These are phyloP conservation scores for Coendou prehensilis DNA, from an alignment of 2,797 vertebrate genomes.

Conservation along the genomic window DNA sequence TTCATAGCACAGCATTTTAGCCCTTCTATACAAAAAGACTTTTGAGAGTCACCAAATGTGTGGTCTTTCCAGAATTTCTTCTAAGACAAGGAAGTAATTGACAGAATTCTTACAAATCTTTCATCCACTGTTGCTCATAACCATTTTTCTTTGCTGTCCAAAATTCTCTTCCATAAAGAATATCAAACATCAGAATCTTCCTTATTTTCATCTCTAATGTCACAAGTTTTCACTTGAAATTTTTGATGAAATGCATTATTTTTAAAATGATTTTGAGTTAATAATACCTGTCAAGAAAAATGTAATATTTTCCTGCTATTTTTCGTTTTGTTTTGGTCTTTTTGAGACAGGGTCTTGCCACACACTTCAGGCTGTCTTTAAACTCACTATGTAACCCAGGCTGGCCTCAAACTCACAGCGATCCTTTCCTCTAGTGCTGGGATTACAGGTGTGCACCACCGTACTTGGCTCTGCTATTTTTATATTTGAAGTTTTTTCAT, in stretches of 20 bases:
- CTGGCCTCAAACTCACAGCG: neutral
- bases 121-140: constrained; percentile 14
- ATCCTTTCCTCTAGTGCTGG: neutral
- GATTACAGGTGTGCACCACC: neutral
- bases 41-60: constrained; percentile 60
- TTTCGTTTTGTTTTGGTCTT: neutral
- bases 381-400: neutral
- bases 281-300: constrained; percentile 29
- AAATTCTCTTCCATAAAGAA: neutral
- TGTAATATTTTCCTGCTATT: neutral
- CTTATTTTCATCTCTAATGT: constrained; percentile 26
- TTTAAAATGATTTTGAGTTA: constrained; percentile 44
- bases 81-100: constrained; percentile 66
- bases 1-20: neutral
- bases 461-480: neutral
- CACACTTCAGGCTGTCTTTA: neutral
- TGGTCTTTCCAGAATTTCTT: constrained; percentile 63
- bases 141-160: constrained; percentile 45
- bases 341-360: neutral
- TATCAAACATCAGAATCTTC: constrained; percentile 21
- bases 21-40: neutral
- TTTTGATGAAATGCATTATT: constrained; percentile 25
- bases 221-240: constrained; percentile 44
- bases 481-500: neutral
- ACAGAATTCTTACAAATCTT: constrained; percentile 56